These are phyloP conservation scores for Colinus virginianus DNA, from an alignment of 2,113 vertebrate genomes.

Conservation along the genomic window DNA sequence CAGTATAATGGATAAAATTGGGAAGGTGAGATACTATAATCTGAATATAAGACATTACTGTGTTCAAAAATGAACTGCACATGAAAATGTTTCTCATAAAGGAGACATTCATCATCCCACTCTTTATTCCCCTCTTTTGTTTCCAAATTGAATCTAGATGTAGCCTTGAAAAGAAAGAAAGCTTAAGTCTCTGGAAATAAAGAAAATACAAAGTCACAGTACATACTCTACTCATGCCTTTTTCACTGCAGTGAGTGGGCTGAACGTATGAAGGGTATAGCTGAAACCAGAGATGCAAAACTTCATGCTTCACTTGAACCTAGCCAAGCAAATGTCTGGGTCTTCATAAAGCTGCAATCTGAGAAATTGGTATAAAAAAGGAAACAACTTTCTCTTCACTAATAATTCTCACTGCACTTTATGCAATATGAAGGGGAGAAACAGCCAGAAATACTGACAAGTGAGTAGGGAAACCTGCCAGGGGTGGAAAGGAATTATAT, in stretches of 20 bases:
- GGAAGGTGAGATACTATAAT: neutral
- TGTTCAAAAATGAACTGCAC: neutral
- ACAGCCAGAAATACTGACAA: neutral
- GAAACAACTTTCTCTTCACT: neutral
- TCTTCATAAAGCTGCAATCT: neutral
- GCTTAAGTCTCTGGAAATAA: neutral
- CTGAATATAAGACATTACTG: neutral
- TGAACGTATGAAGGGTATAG: too few species aligned
- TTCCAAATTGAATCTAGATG: neutral
- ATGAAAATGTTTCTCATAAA: neutral
- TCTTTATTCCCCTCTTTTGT: neutral
- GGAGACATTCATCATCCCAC: neutral
- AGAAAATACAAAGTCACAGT: neutral
- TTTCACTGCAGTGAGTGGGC: neutral
- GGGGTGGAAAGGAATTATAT: too few species aligned
- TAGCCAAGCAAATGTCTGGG: neutral
- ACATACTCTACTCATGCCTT: neutral
- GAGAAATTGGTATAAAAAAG: neutral
- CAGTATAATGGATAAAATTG: neutral
- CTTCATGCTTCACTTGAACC: neutral
- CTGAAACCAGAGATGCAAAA: neutral
- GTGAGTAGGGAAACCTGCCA: too few species aligned
- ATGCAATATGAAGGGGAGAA: neutral
- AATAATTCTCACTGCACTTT: neutral
- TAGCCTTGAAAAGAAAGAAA: neutral